Evolutionary conservation across 2,113 vertebrate genomes (phyloP), one percentile per base, ranked within the genome.

Genomic region (Lophura nycthemera): DNA sequence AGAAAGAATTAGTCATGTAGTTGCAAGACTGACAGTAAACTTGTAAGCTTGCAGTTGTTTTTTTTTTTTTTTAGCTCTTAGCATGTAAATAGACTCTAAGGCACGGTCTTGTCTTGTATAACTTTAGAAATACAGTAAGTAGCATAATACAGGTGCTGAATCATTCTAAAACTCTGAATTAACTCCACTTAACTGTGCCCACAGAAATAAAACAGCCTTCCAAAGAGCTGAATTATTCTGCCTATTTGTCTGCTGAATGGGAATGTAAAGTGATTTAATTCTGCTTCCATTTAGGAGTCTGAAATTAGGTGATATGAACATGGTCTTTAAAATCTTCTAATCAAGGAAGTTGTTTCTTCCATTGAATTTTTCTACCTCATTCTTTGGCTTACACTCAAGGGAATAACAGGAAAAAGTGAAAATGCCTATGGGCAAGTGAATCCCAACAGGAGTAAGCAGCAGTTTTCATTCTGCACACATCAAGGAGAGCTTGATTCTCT

Each of bases 401-500:
- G 63, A 63, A 67, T 14, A 59, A 69, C 76, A 76, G 1, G 11
- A 74, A 60, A 59, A 22, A 3, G 40, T 9, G 5, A 5, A 30
- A 21, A 59, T 79, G 17, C 0, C 10, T 13, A 8, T 36, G 6
- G 1, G 1, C 27, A 4, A 20, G 10, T 47, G 25, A 38, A 69
- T 79, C 8, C 38, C 32, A 69, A 45, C 2, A 59, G 11, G 10
- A 70, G 15, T 70, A 66, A 63, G 8, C 45, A 24, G 1, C 4
- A 88, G 21, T 24, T 72, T 11, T 73, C 48, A 70, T 72, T 65
- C 27, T 67, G 47, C 83, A 48, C 13, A 57, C 17, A 36, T 32
- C n/a, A 48, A 73, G 40, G 36, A 36, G 15, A 75, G 8, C 90
- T 87, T 82, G 15, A 5, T 87, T 81, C 47, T 85, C 54, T 24